Base-by-base conservation (phyloP, 23 tunicate genomes). In the Halocynthia aurantium region DNA sequence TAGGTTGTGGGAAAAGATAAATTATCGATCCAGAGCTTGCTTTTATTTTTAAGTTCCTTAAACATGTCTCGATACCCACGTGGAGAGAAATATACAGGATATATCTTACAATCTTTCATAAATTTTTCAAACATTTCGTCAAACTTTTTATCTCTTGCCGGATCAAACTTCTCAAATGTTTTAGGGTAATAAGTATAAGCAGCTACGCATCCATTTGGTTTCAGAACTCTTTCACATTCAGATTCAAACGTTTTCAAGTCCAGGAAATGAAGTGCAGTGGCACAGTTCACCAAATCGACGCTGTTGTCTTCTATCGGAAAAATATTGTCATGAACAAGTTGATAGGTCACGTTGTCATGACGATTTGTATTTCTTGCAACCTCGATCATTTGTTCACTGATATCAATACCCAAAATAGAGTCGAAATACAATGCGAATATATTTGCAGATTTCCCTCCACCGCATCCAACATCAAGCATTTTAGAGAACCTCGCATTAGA, bases 271-370 rank as follows among this genome's bases (percentile, higher is more conserved):
- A 49, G 5, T 9, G 70, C 70, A 5, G 70, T 65, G 0, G 70
- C 70, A 6, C 70, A 65, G 19, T 8, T 65, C 6, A 65, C 70
- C n/a, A 65, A 49, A 49, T 65, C 70, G 0, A 65, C 0, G 70
- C 70, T 65, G 31, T 65, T 65, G 15, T 11, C 15, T 0, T 11
- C n/a, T 5, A 65, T 6, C 1, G 70, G 70, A 2, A 65, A 65
- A 65, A 20, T 20, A 15, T 65, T 65, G 31, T 65, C 70, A 65
- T 65, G 70, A 6, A 65, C 19, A 15, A 65, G 70, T 15, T 65
- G 70, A 15, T 5, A 65, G 10, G 70, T 20, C 31, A 65, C 19
- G 70, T 65, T 65, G 19, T 65, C 31, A 11, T 10, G 9, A 20
- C 9, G 0, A 15, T 65, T 65, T 8, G 5, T 10, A 5, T 8